Base-by-base conservation (phyloP, 1,140 invertebrate species). In the Dryas iulia region DNA sequence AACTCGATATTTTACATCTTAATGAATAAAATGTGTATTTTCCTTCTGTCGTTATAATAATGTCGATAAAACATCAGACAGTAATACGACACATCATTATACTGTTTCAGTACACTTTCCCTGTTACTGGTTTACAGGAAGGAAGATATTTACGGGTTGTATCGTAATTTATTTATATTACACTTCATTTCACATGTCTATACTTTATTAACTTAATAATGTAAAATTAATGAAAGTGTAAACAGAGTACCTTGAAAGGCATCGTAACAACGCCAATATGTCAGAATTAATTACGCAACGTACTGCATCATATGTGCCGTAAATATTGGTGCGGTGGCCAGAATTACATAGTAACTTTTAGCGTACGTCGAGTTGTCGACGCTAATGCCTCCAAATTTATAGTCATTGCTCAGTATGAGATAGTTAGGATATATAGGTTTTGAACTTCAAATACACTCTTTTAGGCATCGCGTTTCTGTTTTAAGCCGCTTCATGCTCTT, bases 311-410 rank as follows among this genome's bases (percentile, higher is more conserved):
- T 56, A 68, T 10, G 23, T 18, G 54, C 39, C 62, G 35, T 73
- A 66, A 73, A 66, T 66, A 66, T 57, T 21, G 63, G 25, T 59
- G 59, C 31, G 53, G 62, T 61, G 54, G 67, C 35, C 58, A 54
- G 54, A 73, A 69, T 69, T 61, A 70, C 63, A 65, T 59, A 66
- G 71, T 70, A 70, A 70, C 63, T 73, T 73, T 70, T 66, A 60
- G 64, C 60, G 61, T 60, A 68, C 58, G 70, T 57, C 65, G 64
- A 59, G 53, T 66, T 56, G 66, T 54, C 54, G 66, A 62, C 59
- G 67, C 63, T 56, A 69, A 62, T 66, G 68, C 59, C 60, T 59
- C 63, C 23, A 53, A 66, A 73, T 70, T 73, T 73, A 70, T 73
- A 25, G 30, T 70, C 56, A 31, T 63, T 56, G 68, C 63, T 70